phyloP scores from a whole-genome alignment of 35 echinoderm and acorn worm genomes.

The Holothuria glaberrima region DNA sequence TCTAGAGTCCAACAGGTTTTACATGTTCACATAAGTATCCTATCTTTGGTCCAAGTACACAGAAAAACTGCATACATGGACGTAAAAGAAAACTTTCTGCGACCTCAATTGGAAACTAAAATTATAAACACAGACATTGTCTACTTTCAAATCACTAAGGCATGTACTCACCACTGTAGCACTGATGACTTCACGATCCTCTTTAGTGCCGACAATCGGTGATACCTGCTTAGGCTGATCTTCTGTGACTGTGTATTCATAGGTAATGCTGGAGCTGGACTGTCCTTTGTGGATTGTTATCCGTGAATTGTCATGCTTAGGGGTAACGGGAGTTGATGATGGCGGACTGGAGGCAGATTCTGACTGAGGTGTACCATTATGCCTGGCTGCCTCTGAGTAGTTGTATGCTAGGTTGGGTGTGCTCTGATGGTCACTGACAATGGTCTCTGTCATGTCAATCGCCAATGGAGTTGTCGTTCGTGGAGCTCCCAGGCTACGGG shows the following conservation, averaged over 20 bases:
- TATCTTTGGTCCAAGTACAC: too few species aligned
- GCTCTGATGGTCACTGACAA: constrained; percentile 85
- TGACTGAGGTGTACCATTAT: constrained; percentile 63
- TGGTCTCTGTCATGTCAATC: constrained; percentile 89
- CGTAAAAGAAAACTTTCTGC: too few species aligned
- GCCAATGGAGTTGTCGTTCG: constrained; percentile 94
- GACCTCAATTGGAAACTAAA: too few species aligned
- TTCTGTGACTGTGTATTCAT: constrained; percentile 91
- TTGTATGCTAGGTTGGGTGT: constrained; percentile 86
- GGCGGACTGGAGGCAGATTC: constrained; percentile 72
- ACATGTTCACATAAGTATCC: too few species aligned
- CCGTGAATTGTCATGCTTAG: constrained; percentile 91
- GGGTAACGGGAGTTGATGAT: constrained; percentile 94
- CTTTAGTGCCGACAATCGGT: not conserved
- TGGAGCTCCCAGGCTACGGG: constrained; percentile 94
- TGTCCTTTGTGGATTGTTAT: constrained; percentile 90
- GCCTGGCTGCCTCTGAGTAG: constrained; percentile 33
- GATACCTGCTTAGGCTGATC: constrained; percentile 60
- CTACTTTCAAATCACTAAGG: not conserved
- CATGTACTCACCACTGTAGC: constrained; percentile 34
- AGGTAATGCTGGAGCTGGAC: constrained; percentile 87
- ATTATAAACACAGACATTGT: too few species aligned
- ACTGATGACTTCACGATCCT: constrained; percentile 22
- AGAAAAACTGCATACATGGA: too few species aligned
- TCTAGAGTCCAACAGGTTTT: too few species aligned